Conservation (phyloP, 2,113 vertebrate genomes). For the Eptesicus fuscus region DNA sequence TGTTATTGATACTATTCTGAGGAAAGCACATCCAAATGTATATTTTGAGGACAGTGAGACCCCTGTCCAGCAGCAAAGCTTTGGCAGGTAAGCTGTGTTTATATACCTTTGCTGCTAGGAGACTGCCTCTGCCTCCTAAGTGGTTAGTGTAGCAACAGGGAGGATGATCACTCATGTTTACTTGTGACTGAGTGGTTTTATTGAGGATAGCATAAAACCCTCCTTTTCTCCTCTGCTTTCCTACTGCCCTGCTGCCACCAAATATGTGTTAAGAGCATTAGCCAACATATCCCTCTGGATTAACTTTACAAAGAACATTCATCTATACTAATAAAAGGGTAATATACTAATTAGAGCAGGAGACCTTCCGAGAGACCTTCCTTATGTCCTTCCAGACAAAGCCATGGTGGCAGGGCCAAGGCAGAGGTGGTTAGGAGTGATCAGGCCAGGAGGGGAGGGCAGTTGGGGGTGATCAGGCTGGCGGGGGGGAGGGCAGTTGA, state of each 20-base stretch:
- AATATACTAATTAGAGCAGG: too few species aligned
- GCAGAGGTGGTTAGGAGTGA: too few species aligned
- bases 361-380: too few species aligned
- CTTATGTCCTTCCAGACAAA: too few species aligned
- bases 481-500: too few species aligned
- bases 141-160: not conserved
- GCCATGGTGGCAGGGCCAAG: too few species aligned
- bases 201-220: not conserved
- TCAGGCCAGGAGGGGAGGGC: too few species aligned
- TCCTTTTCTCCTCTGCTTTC: not conserved
- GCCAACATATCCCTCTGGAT: not conserved
- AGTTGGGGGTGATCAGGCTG: too few species aligned
- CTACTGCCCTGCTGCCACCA: not conserved
- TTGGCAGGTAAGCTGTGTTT: not conserved
- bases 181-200: not conserved
- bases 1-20: not conserved
- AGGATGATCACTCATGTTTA: not conserved
- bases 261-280: not conserved
- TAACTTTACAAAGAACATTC: not conserved
- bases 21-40: not conserved
- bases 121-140: not conserved
- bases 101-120: not conserved
- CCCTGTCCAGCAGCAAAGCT: not conserved
- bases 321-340: too few species aligned
- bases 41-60: not conserved